phyloP scores from a whole-genome alignment of 2,113 vertebrate species.

The Brachypteracias leptosomus region DNA sequence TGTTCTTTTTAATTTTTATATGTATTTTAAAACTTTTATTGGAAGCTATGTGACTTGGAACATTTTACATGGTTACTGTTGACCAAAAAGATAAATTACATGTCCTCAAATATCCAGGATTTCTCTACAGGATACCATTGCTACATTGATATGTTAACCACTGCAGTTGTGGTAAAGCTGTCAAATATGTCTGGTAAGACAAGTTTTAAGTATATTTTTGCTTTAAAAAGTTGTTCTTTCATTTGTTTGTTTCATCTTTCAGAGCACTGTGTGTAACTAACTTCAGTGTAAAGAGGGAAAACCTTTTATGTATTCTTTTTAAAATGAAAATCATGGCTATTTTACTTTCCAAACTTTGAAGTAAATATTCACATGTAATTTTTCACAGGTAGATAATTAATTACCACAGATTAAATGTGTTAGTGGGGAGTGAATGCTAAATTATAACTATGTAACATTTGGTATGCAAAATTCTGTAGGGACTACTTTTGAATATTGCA shows the following conservation, averaged over 20 bases:
- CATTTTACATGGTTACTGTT: background rate
- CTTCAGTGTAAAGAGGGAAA: background rate
- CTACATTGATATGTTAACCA: background rate
- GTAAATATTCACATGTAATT: conserved; percentile 3
- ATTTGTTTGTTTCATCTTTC: background rate
- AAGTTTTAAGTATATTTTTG: background rate
- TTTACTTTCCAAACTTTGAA: background rate
- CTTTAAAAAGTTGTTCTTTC: background rate
- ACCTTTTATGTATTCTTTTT: background rate
- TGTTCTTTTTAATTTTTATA: background rate
- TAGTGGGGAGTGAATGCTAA: conserved; percentile 2
- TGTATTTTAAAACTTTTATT: background rate
- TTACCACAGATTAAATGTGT: conserved; percentile 20
- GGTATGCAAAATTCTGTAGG: conserved; percentile 58
- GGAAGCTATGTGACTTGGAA: background rate
- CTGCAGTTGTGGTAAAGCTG: background rate
- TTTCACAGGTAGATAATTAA: conserved; percentile 39
- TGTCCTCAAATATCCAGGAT: background rate
- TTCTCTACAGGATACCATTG: background rate
- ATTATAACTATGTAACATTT: conserved; percentile 63
- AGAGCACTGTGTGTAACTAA: background rate
- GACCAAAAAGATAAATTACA: background rate
- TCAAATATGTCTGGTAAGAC: background rate
- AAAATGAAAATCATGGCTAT: background rate
- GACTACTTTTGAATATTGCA: conserved; percentile 57